Conservation (phyloP, 2,113 vertebrate species). For the Pseudorasbora parva region DNA sequence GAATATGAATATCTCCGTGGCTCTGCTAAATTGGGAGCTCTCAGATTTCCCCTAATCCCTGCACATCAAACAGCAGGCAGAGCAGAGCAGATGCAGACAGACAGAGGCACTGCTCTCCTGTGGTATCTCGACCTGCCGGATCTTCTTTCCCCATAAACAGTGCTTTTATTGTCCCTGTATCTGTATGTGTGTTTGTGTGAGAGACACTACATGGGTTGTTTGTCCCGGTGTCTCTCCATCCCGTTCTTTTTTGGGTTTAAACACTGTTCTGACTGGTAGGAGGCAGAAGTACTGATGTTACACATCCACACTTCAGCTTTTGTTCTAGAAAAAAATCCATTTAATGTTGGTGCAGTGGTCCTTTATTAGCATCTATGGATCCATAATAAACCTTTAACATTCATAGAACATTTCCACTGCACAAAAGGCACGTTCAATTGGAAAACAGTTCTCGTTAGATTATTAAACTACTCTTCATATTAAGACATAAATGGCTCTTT, state of each 20-base stretch:
- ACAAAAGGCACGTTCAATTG: no score
- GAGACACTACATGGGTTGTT: conserved; percentile 22
- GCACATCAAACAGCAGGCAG: conserved; percentile 49
- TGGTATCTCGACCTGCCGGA: conserved; percentile 43
- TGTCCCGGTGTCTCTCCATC: conserved; percentile 8
- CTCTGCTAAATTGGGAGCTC: conserved; percentile 51
- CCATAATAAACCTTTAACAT: no score
- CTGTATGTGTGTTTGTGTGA: conserved; percentile 41
- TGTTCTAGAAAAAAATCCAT: background rate
- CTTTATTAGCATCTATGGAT: no score
- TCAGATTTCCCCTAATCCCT: conserved; percentile 59
- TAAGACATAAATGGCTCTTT: no score
- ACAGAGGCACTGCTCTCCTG: conserved; percentile 30
- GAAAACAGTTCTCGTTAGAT: no score
- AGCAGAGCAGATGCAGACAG: conserved; percentile 36
- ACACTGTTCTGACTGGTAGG: background rate
- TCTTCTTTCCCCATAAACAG: conserved; percentile 38
- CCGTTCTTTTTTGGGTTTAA: background rate
- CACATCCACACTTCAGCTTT: background rate
- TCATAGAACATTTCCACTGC: no score
- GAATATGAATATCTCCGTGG: conserved; percentile 23
- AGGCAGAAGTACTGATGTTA: background rate
- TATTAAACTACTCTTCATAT: no score
- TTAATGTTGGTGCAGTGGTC: background rate
- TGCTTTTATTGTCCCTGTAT: conserved; percentile 33